Evolutionary conservation across 2,888 invertebrate species (phyloP).

Genomic region (Leptinotarsa tumamoca): DNA sequence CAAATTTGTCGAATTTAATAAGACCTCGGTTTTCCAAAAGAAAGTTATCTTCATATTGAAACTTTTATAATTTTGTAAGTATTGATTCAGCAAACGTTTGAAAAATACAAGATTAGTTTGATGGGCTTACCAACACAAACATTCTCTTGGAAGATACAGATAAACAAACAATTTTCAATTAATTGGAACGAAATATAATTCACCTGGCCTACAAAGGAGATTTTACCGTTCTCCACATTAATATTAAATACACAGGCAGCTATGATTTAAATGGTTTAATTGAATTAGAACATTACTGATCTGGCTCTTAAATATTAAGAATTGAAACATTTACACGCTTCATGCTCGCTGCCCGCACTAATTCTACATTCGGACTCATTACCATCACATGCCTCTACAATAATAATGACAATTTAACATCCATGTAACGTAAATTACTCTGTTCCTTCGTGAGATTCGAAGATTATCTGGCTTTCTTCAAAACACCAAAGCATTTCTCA

Average conservation of each 20-base stretch:
- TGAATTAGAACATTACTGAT: slow-evolving; percentile 33
- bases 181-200: too few relatives aligned
- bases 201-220: too few relatives aligned
- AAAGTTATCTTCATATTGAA: too few relatives aligned
- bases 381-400: slow-evolving; percentile 28
- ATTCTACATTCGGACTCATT: slow-evolving; percentile 36
- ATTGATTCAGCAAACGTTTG: too few relatives aligned
- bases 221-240: neutral
- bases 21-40: too few relatives aligned
- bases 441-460: slow-evolving; percentile 23
- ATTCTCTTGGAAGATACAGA: too few relatives aligned
- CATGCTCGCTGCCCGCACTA: slow-evolving; percentile 38
- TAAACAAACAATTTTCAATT: too few relatives aligned
- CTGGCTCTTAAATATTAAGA: slow-evolving; percentile 31
- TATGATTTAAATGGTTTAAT: slow-evolving; percentile 35
- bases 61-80: too few relatives aligned
- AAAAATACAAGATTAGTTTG: too few relatives aligned
- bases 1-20: too few relatives aligned
- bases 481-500: neutral
- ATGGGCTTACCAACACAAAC: too few relatives aligned
- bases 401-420: slow-evolving; percentile 45
- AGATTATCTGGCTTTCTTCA: slow-evolving; percentile 11
- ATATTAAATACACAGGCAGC: slow-evolving; percentile 5
- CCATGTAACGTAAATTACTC: slow-evolving; percentile 27
- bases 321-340: slow-evolving; percentile 45